Percentiles rank a stretch among this genome's conserved stretches.
phyloP scores from a whole-genome alignment of 2,888 invertebrate species.

The Polietes domitor region DNA sequence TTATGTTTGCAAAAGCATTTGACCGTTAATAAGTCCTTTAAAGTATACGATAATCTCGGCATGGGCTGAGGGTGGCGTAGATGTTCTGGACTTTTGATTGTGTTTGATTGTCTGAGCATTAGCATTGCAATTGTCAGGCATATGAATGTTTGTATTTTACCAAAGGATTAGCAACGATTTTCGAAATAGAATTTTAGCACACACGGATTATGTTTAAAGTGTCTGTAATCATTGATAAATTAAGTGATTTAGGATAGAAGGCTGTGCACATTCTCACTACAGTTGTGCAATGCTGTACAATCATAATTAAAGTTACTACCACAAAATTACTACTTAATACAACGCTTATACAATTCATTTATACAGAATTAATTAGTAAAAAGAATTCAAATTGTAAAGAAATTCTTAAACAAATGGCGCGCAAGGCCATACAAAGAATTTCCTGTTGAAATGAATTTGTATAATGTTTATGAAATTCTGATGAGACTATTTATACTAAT shows the following conservation, averaged over 20 bases:
- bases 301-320: no score
- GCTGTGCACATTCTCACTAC: no score
- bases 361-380: no score
- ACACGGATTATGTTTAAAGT: background rate
- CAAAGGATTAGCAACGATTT: conserved; percentile 47
- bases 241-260: background rate
- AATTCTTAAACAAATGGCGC: no score
- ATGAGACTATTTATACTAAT: no score
- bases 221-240: background rate
- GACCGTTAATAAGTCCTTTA: conserved; percentile 63
- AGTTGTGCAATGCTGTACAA: no score
- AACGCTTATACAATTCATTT: no score
- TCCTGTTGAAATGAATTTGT: no score
- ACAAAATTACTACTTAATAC: no score
- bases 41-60: conserved; percentile 60
- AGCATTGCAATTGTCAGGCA: conserved; percentile 53
- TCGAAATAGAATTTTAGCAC: background rate
- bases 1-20: conserved; percentile 63
- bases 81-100: conserved; percentile 34
- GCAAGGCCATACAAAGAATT: no score
- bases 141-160: conserved; percentile 18
- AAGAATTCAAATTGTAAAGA: no score
- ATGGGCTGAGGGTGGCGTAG: conserved; percentile 47
- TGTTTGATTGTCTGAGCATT: conserved; percentile 54
- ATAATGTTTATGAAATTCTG: no score